These are phyloP conservation scores for Micrasema minimum DNA, from an alignment of 1,140 invertebrate species.

Conservation along the genomic window DNA sequence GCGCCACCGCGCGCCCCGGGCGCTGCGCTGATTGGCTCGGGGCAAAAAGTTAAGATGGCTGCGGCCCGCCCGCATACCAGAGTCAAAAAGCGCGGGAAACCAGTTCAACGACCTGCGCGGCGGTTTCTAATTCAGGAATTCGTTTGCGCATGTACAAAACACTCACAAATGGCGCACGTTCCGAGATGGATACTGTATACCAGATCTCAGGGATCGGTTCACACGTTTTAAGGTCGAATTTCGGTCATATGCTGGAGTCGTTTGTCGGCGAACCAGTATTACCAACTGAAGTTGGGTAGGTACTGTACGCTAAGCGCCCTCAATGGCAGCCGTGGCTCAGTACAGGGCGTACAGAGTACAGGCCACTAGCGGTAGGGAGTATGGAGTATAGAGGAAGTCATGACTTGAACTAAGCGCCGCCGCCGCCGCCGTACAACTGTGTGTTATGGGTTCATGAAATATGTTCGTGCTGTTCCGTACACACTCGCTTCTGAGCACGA, in stretches of 20 bases:
- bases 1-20: not conserved
- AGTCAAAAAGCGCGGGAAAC: conserved; percentile 33
- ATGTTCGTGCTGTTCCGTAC: too few species aligned
- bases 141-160: conserved; percentile 26
- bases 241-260: not conserved
- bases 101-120: conserved; percentile 28
- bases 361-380: too few species aligned
- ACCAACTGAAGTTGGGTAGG: too few species aligned
- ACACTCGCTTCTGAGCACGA: too few species aligned
- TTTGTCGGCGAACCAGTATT: conserved; percentile 1
- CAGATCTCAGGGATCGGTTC: conserved; percentile 2
- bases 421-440: too few species aligned
- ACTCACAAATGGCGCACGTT: conserved; percentile 4
- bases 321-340: too few species aligned
- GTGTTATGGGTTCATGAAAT: too few species aligned
- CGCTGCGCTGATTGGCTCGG: not conserved
- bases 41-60: conserved; percentile 26
- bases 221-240: not conserved
- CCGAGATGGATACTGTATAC: not conserved
- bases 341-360: too few species aligned
- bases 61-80: conserved; percentile 22
- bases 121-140: conserved; percentile 29
- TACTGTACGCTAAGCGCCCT: too few species aligned
- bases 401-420: too few species aligned
- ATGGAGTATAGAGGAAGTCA: too few species aligned